Conservation (phyloP, 2,888 invertebrate species). For the Junonia oenone region DNA sequence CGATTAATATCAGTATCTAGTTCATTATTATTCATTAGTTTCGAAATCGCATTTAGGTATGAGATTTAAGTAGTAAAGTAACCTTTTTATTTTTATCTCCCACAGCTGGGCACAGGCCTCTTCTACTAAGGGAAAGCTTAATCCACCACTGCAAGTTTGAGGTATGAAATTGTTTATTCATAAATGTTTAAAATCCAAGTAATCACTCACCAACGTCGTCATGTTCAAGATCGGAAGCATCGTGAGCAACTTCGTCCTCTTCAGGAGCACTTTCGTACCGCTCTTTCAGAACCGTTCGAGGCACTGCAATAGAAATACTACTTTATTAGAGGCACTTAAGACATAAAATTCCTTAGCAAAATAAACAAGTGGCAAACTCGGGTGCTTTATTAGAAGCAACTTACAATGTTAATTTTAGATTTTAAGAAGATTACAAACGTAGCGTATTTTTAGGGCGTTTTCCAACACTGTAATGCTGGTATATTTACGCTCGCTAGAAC, state of each 20-base stretch:
- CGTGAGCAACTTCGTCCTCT: slow-evolving; percentile 85
- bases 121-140: too few relatives aligned
- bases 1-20: too few relatives aligned
- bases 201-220: slow-evolving; percentile 76
- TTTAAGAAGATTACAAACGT: slow-evolving; percentile 31
- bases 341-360: slow-evolving; percentile 16
- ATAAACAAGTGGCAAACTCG: slow-evolving; percentile 1
- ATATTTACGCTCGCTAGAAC: too few relatives aligned
- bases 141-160: too few relatives aligned
- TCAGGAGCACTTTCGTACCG: slow-evolving; percentile 89
- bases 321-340: slow-evolving; percentile 41
- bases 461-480: too few relatives aligned
- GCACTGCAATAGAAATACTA: slow-evolving; percentile 80
- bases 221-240: slow-evolving; percentile 67
- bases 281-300: slow-evolving; percentile 89
- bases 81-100: too few relatives aligned
- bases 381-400: slow-evolving; percentile 34
- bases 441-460: too few relatives aligned
- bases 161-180: neutral
- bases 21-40: too few relatives aligned
- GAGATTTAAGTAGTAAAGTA: too few relatives aligned
- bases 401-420: slow-evolving; percentile 61
- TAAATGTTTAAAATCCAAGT: slow-evolving; percentile 13
- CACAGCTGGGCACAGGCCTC: too few relatives aligned
- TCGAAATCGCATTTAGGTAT: too few relatives aligned